Conservation (phyloP, 2,888 invertebrate species). For the Dynastes grantii region DNA sequence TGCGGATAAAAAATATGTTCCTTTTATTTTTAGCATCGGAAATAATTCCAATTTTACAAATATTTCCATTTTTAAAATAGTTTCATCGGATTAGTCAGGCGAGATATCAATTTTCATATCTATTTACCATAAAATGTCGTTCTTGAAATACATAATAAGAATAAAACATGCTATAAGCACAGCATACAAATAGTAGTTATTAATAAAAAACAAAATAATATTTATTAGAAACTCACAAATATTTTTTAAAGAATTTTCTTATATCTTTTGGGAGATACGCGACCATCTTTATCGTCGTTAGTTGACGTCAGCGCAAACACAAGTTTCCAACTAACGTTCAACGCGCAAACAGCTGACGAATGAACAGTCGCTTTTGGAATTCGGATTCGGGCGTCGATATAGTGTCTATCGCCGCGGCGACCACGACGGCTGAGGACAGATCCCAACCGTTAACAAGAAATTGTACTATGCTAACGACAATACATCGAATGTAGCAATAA, state of each 20-base stretch:
- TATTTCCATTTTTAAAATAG: too few species aligned
- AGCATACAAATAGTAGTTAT: too few species aligned
- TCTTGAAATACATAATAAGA: too few species aligned
- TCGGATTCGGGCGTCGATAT: conserved; percentile 60
- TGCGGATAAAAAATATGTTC: too few species aligned
- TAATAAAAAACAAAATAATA: too few species aligned
- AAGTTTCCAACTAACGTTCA: conserved; percentile 38
- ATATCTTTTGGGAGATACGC: conserved; percentile 20
- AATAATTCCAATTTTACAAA: too few species aligned
- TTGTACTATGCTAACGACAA: conserved; percentile 62
- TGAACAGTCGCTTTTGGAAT: conserved; percentile 60
- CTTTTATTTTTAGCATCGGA: too few species aligned
- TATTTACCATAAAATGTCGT: too few species aligned
- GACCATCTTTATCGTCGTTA: conserved; percentile 34
- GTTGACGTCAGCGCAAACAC: conserved; percentile 39
- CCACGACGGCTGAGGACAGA: conserved; percentile 28
- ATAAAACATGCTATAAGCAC: too few species aligned
- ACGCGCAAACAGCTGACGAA: conserved; percentile 59
- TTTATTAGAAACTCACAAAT: too few species aligned
- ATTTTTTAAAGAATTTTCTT: neutral
- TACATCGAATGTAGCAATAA: conserved; percentile 67
- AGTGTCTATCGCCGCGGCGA: conserved; percentile 54
- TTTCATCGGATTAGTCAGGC: too few species aligned
- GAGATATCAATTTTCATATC: too few species aligned
- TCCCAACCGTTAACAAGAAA: conserved; percentile 22